phyloP scores from a whole-genome alignment of 2,888 invertebrate species.

The Brenthis hecate region DNA sequence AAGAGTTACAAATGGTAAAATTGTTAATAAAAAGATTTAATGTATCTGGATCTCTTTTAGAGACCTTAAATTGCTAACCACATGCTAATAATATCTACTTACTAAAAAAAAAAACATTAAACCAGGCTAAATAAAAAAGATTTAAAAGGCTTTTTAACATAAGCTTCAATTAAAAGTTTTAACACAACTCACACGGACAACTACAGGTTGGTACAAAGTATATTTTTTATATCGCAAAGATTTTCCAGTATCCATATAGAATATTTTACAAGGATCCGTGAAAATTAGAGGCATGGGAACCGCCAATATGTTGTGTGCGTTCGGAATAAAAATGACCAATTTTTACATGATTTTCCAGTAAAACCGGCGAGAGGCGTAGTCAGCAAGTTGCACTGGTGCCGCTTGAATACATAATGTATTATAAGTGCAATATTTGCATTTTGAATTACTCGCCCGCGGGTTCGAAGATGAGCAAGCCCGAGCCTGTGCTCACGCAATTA shows the following conservation, averaged over 20 bases:
- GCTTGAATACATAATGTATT: constrained; percentile 77
- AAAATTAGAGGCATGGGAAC: constrained; percentile 81
- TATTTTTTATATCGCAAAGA: constrained; percentile 12
- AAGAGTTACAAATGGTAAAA: constrained; percentile 22
- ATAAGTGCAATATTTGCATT: constrained; percentile 80
- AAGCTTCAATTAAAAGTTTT: not conserved
- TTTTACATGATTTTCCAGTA: constrained; percentile 81
- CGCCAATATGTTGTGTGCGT: constrained; percentile 73
- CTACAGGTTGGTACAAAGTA: not conserved
- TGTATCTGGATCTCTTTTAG: not conserved
- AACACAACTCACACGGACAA: not conserved
- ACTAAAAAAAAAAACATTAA: not conserved
- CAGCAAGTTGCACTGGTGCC: constrained; percentile 62
- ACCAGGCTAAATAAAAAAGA: not conserved
- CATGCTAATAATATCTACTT: not conserved
- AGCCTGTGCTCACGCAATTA: constrained; percentile 26
- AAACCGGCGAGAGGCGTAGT: constrained; percentile 71
- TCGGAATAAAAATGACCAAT: constrained; percentile 74
- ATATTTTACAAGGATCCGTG: constrained; percentile 62
- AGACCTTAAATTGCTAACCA: no score
- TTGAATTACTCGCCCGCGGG: constrained; percentile 75
- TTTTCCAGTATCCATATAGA: constrained; percentile 26
- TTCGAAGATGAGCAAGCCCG: constrained; percentile 20
- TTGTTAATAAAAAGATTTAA: constrained; percentile 8
- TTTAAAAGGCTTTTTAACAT: not conserved